Base-by-base conservation (phyloP, 2,888 invertebrate genomes). In the Elegia similella region DNA sequence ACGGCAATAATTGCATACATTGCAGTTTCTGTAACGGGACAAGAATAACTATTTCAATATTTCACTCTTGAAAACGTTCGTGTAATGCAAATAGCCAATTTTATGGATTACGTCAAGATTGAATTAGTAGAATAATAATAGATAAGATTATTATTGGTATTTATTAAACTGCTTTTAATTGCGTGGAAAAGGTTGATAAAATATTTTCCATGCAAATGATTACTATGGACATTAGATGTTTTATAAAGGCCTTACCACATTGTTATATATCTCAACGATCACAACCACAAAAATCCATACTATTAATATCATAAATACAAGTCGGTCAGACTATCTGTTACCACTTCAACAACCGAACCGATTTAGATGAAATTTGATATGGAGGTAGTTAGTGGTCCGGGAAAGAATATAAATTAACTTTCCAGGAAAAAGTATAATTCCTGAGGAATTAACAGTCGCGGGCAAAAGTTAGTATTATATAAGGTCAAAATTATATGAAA, bases 1-100 rank as follows among this genome's bases (percentile, higher is more conserved):
- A 77, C 68, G 76, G 75, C 75, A 77, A 82, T 83, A 76, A 82
- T 80, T 78, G 79, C 76, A 78, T 79, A 76, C 73, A 23, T 30
- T 47, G 62, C 57, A 60, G 57, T 61, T 61, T 57, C 42, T 52
- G 38, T 53, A 56, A 58, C 55, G 57, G 32, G 52, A 13, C 48
- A 58, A 16, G 65, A 67, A 70, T 68, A 64, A 62, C 60, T 64
- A 67, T 64, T 60, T 53, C 10, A 42, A 23, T 15, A 58, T 62
- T 32, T 50, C 16, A 1, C 10, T 17, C 7, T 46, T 15, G 12
- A 50, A 13, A 30, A 43, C 15, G 10, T 10, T 43, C n/a, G 1
- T 7, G 5, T 15, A 23, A 42, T 52, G 52, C 42, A 38, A 52
- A 48, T 15, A 48, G 48, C 10, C 12, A 34, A 50, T 32, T 15